Evolutionary conservation across 2,113 vertebrate species (phyloP).

Genomic region (Heterotilapia buettikoferi): DNA sequence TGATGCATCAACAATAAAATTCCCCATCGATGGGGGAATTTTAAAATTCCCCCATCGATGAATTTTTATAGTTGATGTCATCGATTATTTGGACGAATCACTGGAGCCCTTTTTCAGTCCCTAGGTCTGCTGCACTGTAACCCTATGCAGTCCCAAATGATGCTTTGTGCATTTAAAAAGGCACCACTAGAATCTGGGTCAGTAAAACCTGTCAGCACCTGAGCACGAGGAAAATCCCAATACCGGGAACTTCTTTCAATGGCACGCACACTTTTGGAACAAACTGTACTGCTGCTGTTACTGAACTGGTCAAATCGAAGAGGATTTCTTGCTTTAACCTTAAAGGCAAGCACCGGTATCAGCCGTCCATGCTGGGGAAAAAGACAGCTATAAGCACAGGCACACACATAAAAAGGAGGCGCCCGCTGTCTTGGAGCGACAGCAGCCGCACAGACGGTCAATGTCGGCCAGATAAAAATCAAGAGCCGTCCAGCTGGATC

Average conservation of each 20-base stretch:
- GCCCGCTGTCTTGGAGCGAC: neutral
- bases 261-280: neutral
- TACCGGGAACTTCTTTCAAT: neutral
- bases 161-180: neutral
- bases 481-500: neutral
- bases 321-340: neutral
- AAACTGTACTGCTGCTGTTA: neutral
- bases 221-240: neutral
- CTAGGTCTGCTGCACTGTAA: neutral
- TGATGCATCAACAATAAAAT: neutral
- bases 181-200: constrained; percentile 6
- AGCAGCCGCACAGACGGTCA: neutral
- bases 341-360: neutral
- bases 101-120: neutral
- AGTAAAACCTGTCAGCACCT: neutral
- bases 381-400: neutral
- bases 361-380: neutral
- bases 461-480: constrained; percentile 28
- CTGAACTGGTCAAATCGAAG: neutral
- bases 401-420: neutral
- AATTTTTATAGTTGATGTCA: neutral
- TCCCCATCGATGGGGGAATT: too few species aligned
- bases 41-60: neutral
- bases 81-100: neutral
- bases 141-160: neutral